Conservation (phyloP, 2,888 invertebrate species). For the Drosophila mettleri region DNA sequence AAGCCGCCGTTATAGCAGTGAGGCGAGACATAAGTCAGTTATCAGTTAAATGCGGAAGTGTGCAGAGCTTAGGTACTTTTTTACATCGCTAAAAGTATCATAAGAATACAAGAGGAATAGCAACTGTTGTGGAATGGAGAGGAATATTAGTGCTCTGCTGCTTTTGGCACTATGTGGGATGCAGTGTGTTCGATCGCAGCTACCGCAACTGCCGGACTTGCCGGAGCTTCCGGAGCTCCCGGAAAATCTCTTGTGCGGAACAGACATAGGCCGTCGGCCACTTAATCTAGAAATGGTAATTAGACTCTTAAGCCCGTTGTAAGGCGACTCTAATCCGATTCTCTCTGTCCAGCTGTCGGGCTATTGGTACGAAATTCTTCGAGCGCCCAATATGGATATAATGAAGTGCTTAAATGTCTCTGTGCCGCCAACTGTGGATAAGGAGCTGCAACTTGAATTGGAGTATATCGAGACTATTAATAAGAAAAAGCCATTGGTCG, state of each 20-base stretch:
- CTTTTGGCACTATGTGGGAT: constrained; percentile 10
- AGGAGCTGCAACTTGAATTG: constrained; percentile 39
- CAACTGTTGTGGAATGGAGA: constrained; percentile 18
- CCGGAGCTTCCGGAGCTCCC: neutral
- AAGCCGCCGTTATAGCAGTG: constrained; percentile 9
- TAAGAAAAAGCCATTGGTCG: constrained; percentile 19
- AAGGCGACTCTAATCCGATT: neutral
- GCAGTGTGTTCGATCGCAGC: constrained; percentile 17
- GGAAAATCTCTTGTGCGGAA: neutral
- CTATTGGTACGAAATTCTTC: constrained; percentile 57
- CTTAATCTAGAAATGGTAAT: constrained; percentile 14
- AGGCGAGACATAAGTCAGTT: constrained; percentile 8
- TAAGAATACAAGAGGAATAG: no score
- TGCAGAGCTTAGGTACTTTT: constrained; percentile 1
- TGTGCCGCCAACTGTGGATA: constrained; percentile 27
- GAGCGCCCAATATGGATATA: constrained; percentile 41
- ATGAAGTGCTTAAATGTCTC: constrained; percentile 50
- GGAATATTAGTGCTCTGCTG: neutral
- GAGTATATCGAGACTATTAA: constrained; percentile 57
- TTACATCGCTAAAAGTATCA: no score
- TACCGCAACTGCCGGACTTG: neutral
- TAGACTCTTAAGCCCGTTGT: neutral
- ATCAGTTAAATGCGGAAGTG: neutral
- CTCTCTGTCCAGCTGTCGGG: constrained; percentile 44
- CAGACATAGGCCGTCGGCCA: neutral